Evolutionary conservation across 2,888 invertebrate species (phyloP).

Genomic region (Ferdinandea cuprea): DNA sequence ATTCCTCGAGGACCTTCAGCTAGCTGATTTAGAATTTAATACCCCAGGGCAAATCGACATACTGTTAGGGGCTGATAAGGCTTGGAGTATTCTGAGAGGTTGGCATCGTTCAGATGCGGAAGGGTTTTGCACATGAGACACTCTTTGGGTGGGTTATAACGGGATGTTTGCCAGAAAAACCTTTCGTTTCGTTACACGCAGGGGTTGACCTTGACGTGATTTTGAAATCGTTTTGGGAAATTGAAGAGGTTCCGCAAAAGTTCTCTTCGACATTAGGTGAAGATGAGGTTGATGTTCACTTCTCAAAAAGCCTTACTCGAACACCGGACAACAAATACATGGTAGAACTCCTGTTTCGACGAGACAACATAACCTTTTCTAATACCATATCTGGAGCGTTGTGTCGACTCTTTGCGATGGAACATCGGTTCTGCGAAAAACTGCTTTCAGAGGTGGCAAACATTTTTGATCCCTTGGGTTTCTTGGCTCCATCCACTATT

Average conservation of each 20-base stretch:
- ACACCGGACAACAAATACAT: conserved; percentile 1
- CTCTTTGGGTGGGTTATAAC: too few species aligned
- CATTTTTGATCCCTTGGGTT: conserved; percentile 25
- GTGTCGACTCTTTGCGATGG: background rate
- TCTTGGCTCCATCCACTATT: conserved; percentile 40
- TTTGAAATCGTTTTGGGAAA: conserved; percentile 14
- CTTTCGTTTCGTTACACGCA: too few species aligned
- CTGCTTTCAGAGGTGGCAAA: conserved; percentile 9
- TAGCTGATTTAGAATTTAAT: too few species aligned
- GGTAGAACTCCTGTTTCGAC: background rate
- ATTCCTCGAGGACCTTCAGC: too few species aligned
- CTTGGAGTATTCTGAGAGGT: too few species aligned
- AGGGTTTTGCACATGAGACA: too few species aligned
- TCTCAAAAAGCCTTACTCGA: background rate
- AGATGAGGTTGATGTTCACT: background rate
- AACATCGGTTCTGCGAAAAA: background rate
- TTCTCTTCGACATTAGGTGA: background rate
- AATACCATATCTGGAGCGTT: conserved; percentile 5
- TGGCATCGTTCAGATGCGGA: too few species aligned
- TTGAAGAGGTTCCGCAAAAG: background rate
- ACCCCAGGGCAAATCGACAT: too few species aligned
- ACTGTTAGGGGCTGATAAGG: too few species aligned
- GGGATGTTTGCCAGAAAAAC: too few species aligned
- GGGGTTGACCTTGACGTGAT: conserved; percentile 1
- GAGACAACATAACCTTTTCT: background rate